Percentiles rank a stretch among this genome's conserved stretches.
Evolutionary conservation across 2,888 invertebrate genomes (phyloP).

Genomic region (Cataglyphis altisquamis): DNA sequence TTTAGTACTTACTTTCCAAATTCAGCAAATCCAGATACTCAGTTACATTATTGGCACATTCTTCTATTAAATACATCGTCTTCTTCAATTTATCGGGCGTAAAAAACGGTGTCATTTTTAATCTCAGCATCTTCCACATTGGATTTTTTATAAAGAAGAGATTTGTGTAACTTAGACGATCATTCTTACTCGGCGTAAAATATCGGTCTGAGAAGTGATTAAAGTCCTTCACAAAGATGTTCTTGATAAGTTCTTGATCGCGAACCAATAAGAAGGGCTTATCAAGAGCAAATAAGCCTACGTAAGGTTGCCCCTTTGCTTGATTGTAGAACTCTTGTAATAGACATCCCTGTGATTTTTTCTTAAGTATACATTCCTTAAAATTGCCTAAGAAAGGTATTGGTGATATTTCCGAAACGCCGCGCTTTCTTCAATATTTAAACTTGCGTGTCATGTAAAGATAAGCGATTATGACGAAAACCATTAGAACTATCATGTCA

Average conservation of each 20-base stretch:
- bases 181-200: constrained; percentile 80
- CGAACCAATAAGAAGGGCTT: constrained; percentile 85
- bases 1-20: constrained; percentile 14
- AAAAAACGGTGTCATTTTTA: constrained; percentile 86
- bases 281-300: constrained; percentile 84
- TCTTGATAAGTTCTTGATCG: constrained; percentile 85
- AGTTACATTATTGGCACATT: constrained; percentile 72
- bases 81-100: constrained; percentile 79
- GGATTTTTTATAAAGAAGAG: constrained; percentile 85
- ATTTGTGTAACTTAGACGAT: constrained; percentile 84
- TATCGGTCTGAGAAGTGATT: constrained; percentile 84
- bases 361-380: constrained; percentile 77
- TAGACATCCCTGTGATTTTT: constrained; percentile 80
- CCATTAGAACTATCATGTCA: constrained; percentile 60
- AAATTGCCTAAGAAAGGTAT: constrained; percentile 82
- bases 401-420: constrained; percentile 83
- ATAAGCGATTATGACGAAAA: constrained; percentile 62
- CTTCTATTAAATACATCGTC: constrained; percentile 76
- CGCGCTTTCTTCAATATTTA: constrained; percentile 82
- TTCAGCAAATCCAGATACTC: constrained; percentile 55
- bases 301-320: constrained; percentile 80
- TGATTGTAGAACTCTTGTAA: constrained; percentile 82
- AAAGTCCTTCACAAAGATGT: constrained; percentile 86
- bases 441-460: constrained; percentile 79
- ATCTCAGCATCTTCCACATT: constrained; percentile 85